A percentile compares a stretch with the other conserved stretches of the same genome.
These are phyloP conservation scores for Himalopsyche phryganea DNA, from an alignment of 1,140 invertebrate species.

Conservation along the genomic window DNA sequence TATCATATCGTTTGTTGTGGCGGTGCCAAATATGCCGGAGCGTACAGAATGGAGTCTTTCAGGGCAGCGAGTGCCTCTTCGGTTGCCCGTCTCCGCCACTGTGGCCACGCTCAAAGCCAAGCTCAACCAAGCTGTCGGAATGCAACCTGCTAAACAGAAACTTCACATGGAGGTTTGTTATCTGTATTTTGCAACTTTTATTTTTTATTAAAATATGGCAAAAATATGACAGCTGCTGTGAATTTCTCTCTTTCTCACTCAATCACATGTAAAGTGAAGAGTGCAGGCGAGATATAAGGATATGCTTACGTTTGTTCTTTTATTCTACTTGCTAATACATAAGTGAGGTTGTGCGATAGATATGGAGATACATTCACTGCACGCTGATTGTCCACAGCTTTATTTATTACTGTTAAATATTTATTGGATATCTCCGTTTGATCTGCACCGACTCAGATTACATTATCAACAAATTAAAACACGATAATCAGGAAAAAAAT, in stretches of 20 bases:
- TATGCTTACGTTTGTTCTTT: too few species aligned
- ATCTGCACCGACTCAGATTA: too few species aligned
- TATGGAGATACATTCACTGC: too few species aligned
- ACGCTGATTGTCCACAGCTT: background rate
- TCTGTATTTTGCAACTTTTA: conserved; percentile 2
- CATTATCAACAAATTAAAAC: too few species aligned
- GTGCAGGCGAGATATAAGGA: too few species aligned
- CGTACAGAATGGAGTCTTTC: conserved; percentile 96
- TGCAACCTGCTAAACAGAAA: conserved; percentile 98
- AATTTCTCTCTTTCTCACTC: too few species aligned
- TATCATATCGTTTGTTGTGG: conserved; percentile 36
- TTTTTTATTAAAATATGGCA: background rate
- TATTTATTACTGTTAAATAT: too few species aligned
- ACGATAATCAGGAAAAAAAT: too few species aligned
- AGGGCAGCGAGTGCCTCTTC: conserved; percentile 82
- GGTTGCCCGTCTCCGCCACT: conserved; percentile 74
- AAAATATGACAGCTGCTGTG: conserved; percentile 1
- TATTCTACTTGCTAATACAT: too few species aligned
- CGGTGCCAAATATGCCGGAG: conserved; percentile 77
- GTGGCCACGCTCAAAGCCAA: conserved; percentile 85
- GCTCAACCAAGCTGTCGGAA: conserved; percentile 83
- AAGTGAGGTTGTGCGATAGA: too few species aligned
- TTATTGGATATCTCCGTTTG: too few species aligned
- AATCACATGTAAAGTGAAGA: too few species aligned
- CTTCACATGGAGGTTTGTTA: conserved; percentile 77